Percentiles rank a stretch among this genome's conserved stretches.
phyloP scores from a whole-genome alignment of 2,113 vertebrate species.

The Eptesicus fuscus region DNA sequence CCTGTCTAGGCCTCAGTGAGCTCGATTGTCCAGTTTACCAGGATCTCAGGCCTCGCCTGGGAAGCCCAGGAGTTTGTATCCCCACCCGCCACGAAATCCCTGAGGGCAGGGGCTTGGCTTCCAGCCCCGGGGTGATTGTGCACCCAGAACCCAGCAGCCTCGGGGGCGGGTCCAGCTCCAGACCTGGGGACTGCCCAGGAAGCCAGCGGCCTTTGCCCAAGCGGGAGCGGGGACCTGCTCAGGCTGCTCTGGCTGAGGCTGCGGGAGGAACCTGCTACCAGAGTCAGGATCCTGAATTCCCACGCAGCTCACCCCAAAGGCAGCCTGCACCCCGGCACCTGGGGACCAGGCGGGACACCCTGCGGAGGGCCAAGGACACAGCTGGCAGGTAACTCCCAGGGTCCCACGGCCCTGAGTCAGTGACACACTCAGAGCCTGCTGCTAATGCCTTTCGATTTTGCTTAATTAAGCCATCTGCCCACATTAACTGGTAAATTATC shows the following conservation, averaged over 20 bases:
- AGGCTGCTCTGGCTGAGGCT: not conserved
- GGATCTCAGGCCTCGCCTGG: not conserved
- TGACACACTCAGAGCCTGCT: constrained; percentile 25
- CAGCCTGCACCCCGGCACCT: not conserved
- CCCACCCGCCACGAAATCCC: not conserved
- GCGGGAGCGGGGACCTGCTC: not conserved
- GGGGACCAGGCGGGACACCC: not conserved
- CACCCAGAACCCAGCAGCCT: not conserved
- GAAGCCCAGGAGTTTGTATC: not conserved
- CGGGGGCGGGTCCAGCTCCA: not conserved
- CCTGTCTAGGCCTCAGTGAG: not conserved
- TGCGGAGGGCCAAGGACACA: not conserved
- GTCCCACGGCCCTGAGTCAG: not conserved
- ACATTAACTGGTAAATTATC: constrained; percentile 75
- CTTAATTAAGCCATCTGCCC: constrained; percentile 81
- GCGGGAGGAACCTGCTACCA: not conserved
- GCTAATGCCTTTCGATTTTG: constrained; percentile 58
- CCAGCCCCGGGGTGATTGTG: not conserved
- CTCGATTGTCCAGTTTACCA: not conserved
- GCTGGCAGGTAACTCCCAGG: not conserved
- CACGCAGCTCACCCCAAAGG: not conserved
- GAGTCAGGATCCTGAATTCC: not conserved
- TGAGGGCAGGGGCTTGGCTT: not conserved
- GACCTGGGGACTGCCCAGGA: not conserved
- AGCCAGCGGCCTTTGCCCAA: not conserved